A percentile compares a stretch with the other conserved stretches of the same genome.
Evolutionary conservation across 2,113 vertebrate genomes (phyloP).

Genomic region (Nesoenas mayeri): DNA sequence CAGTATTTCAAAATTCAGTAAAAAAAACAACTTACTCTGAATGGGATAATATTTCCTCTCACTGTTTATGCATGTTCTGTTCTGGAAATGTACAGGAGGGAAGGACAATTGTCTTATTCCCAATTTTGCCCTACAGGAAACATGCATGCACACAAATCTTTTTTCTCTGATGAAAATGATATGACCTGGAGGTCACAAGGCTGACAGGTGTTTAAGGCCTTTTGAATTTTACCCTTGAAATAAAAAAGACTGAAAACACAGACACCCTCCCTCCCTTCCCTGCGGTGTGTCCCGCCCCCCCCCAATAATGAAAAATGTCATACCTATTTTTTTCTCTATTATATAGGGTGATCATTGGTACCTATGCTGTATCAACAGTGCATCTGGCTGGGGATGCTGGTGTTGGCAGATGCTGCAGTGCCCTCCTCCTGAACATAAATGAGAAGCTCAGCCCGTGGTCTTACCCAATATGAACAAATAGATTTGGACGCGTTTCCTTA

Average conservation of each 20-base stretch:
- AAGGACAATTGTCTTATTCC: background rate
- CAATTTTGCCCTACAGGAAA: background rate
- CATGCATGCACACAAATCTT: background rate
- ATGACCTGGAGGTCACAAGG: background rate
- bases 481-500: background rate
- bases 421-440: background rate
- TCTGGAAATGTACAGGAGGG: background rate
- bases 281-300: too few species aligned
- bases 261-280: background rate
- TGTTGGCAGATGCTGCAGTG: background rate
- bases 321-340: background rate
- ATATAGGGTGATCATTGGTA: background rate
- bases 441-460: background rate
- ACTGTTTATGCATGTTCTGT: background rate
- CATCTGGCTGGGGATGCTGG: background rate
- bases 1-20: background rate
- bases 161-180: background rate
- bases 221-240: background rate
- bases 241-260: background rate
- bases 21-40: background rate
- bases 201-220: background rate
- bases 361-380: fast-evolving
- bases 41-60: background rate
- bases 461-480: background rate
- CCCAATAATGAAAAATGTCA: background rate